Base-by-base conservation (phyloP, 1,140 invertebrate species). In the Brachionus koreanus region DNA sequence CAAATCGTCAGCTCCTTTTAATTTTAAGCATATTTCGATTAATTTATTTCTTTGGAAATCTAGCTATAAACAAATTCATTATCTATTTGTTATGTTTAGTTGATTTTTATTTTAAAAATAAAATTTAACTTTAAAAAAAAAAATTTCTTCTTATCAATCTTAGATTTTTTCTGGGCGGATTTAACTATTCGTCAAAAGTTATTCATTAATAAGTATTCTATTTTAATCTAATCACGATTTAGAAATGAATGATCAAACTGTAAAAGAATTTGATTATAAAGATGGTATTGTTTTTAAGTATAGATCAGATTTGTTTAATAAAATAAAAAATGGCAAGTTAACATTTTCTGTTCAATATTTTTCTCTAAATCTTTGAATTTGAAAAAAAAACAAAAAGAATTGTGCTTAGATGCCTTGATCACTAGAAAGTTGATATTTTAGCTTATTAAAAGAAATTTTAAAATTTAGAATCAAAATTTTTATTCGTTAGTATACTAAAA, bases 31-130 rank as follows among this genome's bases (percentile, higher is more conserved):
- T 25, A 57, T 57, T 57, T 57, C 49, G 49, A 57, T 57, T 57
- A 57, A 57, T 57, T 57, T 57, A 57, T 57, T 57, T 57, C 49
- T 19, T 57, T 57, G 49, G 49, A 16, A 57, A 57, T 19, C 9
- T 57, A 57, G 19, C 19, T 23, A 57, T 57, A 57, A 57, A 42
- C 7, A 57, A 19, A 57, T 19, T 69, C 25, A 69, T 16, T 69
- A 39, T 39, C 35, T 37, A 19, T 69, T 69, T 69, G 65, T 69
- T 69, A 37, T 69, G 33, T 69, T 69, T 69, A 37, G 65, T 37
- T 39, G 35, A 37, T 69, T 69, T 69, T 69, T 69, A 69, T 74
- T 74, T 74, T 74, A 74, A 74, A 74, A 74, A 74, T 74, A 43
- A 74, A 74, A 42, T 29, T 46, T 46, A 74, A 74, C 16, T 46